Percentiles rank a stretch among this genome's conserved stretches.
Evolutionary conservation across 2,888 invertebrate genomes (phyloP).

Genomic region (Timema cristinae): DNA sequence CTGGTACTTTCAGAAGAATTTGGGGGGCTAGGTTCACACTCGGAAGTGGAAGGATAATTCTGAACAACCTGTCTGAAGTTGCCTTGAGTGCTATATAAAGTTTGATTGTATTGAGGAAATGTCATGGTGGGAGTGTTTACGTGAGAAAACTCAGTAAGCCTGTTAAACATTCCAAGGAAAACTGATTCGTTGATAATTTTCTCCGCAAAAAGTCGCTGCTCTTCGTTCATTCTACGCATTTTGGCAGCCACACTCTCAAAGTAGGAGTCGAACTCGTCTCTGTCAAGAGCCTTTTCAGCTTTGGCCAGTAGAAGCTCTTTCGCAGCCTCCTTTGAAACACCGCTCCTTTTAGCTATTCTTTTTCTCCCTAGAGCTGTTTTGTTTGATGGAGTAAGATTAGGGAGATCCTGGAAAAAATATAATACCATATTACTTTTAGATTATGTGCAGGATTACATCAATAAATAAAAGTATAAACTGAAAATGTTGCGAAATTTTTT

Average conservation of each 20-base stretch:
- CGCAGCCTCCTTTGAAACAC: neutral
- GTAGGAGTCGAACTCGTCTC: neutral
- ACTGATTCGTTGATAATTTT: neutral
- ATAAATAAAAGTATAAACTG: too few relatives aligned
- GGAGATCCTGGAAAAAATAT: neutral
- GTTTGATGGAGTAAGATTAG: neutral
- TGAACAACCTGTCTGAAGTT: neutral
- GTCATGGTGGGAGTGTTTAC: neutral
- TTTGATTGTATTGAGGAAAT: neutral
- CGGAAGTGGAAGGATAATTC: neutral
- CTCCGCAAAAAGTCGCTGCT: neutral
- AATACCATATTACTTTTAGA: too few relatives aligned
- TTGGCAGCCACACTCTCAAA: neutral
- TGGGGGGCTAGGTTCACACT: neutral
- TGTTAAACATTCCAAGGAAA: neutral
- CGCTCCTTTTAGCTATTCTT: neutral
- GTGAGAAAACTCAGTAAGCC: neutral
- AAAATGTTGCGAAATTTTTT: too few relatives aligned
- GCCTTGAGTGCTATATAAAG: neutral
- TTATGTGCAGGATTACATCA: too few relatives aligned
- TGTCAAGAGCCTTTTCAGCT: neutral
- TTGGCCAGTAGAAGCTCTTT: neutral
- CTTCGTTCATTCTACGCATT: neutral
- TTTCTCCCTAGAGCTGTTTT: neutral
- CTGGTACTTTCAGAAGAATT: too few relatives aligned